These are phyloP conservation scores for Mola mola DNA, from an alignment of 2,113 vertebrate genomes.

Conservation along the genomic window DNA sequence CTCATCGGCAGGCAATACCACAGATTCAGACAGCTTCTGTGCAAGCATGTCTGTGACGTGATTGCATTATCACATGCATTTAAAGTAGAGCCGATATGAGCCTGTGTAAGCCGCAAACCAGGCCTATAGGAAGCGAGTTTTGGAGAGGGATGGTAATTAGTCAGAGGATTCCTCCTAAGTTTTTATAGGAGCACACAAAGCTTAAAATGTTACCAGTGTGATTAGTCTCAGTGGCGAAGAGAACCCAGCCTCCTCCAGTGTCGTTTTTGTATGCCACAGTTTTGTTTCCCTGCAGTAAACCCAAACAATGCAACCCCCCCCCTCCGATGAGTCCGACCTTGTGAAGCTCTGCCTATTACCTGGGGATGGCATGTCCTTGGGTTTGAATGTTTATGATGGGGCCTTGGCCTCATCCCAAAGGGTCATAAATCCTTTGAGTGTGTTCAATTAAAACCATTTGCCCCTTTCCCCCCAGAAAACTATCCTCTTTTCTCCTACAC, in stretches of 20 bases:
- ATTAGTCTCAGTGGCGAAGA: constrained; percentile 14
- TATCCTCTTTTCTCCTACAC: constrained; percentile 16
- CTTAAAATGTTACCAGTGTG: constrained; percentile 2
- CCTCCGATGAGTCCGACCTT: constrained; percentile 33
- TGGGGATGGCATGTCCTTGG: constrained; percentile 39
- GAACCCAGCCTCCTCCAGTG: constrained; percentile 4
- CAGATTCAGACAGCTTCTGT: constrained; percentile 44
- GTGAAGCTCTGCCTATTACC: constrained; percentile 38
- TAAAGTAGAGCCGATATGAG: constrained; percentile 34
- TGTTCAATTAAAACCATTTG: constrained; percentile 73
- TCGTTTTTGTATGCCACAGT: constrained; percentile 17
- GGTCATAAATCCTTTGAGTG: constrained; percentile 64
- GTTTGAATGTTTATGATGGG: constrained; percentile 69
- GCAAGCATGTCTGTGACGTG: constrained; percentile 43
- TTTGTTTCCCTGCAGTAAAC: constrained; percentile 24
- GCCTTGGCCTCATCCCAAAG: constrained; percentile 61
- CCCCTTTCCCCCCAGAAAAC: constrained; percentile 45
- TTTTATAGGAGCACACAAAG: constrained; percentile 29
- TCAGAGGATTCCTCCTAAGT: no score
- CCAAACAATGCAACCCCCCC: constrained; percentile 1
- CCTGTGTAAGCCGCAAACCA: constrained; percentile 26
- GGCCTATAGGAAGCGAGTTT: constrained; percentile 16
- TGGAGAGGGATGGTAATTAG: background rate
- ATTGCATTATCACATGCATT: constrained; percentile 63
- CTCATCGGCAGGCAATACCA: constrained; percentile 51